phyloP scores from a whole-genome alignment of 1,140 invertebrate genomes.

The Zaprionus nigranus region DNA sequence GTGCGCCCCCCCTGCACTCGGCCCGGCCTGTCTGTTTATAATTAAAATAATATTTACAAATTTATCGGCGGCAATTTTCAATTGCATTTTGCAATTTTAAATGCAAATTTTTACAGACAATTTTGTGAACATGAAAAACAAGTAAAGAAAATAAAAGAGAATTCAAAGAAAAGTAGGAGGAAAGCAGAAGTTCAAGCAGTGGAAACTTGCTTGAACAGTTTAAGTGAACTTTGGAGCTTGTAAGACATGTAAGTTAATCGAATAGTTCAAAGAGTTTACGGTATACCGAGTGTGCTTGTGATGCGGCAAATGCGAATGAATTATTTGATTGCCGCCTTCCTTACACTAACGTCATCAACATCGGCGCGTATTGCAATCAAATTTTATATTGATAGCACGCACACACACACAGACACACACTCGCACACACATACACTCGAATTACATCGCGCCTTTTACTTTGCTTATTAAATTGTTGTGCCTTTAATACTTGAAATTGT shows the following conservation, averaged over 20 bases:
- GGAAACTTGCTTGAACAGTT: slow-evolving; percentile 4
- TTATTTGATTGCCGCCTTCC: slow-evolving; percentile 21
- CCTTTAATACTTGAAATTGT: slow-evolving; percentile 32
- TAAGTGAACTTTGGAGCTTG: slow-evolving; percentile 22
- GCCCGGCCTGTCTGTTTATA: slow-evolving; percentile 29
- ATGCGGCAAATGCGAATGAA: slow-evolving; percentile 6
- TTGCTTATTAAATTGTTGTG: slow-evolving; percentile 35
- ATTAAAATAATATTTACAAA: slow-evolving; percentile 22
- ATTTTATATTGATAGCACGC: slow-evolving; percentile 30
- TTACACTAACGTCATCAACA: slow-evolving; percentile 32
- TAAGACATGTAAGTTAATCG: slow-evolving; percentile 32
- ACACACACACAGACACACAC: slow-evolving; percentile 2
- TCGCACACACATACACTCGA: background rate
- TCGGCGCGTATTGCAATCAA: slow-evolving; percentile 41
- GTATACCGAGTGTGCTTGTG: background rate
- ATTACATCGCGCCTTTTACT: slow-evolving; percentile 44
- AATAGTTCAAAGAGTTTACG: background rate
- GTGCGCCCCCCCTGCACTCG: background rate
- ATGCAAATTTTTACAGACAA: slow-evolving; percentile 38
- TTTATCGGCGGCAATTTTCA: slow-evolving; percentile 15
- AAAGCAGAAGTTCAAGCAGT: background rate
- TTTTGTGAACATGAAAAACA: slow-evolving; percentile 5
- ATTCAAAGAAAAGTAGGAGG: background rate
- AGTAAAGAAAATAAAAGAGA: background rate
- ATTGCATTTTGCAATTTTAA: slow-evolving; percentile 24